Percentiles rank a stretch among this genome's conserved stretches.
These are phyloP conservation scores for Drosophila limbata DNA, from an alignment of 2,888 invertebrate genomes.

Conservation along the genomic window DNA sequence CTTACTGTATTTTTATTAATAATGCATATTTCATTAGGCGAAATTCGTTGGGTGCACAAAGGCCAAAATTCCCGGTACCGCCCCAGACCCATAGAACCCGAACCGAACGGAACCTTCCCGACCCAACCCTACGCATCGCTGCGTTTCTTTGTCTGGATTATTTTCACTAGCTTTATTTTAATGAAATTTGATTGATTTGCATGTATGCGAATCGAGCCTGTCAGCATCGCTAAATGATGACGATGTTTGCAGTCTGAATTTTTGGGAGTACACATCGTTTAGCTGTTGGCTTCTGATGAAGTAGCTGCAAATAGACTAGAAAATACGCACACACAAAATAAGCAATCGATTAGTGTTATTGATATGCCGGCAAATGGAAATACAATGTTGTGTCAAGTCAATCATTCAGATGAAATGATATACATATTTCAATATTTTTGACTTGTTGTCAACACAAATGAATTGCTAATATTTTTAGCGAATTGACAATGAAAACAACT, in stretches of 20 bases:
- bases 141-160: conserved; percentile 19
- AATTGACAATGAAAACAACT: no score
- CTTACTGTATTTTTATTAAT: conserved; percentile 51
- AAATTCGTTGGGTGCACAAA: conserved; percentile 25
- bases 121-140: neutral
- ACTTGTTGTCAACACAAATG: no score
- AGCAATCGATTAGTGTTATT: conserved; percentile 14
- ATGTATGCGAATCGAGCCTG: conserved; percentile 45
- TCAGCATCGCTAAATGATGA: conserved; percentile 53
- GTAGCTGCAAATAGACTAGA: neutral
- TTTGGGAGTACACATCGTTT: neutral
- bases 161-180: conserved; percentile 58
- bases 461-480: no score
- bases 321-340: neutral
- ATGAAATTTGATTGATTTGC: conserved; percentile 79
- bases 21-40: conserved; percentile 66
- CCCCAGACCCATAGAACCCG: neutral
- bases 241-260: conserved; percentile 31
- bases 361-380: conserved; percentile 2
- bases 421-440: neutral
- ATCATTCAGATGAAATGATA: neutral
- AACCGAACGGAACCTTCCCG: neutral
- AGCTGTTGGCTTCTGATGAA: neutral
- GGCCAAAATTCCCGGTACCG: neutral
- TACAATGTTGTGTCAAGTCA: neutral